Evolutionary conservation across 2,888 invertebrate genomes (phyloP).

Genomic region (Trachelus stipa): DNA sequence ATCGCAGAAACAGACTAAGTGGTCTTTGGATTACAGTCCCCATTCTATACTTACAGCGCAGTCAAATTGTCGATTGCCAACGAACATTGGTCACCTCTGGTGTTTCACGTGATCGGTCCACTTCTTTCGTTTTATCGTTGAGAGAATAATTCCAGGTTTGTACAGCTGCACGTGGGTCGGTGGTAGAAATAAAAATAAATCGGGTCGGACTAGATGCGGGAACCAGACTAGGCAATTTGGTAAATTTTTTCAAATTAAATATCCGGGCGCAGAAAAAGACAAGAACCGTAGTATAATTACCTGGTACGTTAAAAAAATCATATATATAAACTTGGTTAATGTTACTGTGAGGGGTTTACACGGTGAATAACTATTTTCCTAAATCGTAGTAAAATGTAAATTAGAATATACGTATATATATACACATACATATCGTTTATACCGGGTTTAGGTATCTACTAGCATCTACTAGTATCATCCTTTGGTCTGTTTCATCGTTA

Average conservation of each 20-base stretch:
- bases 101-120: background rate
- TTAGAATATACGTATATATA: too few species aligned
- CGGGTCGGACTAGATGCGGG: background rate
- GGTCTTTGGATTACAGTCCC: background rate
- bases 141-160: background rate
- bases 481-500: slow-evolving; percentile 31
- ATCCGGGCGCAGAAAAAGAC: background rate
- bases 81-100: background rate
- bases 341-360: too few species aligned
- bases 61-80: background rate
- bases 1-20: background rate
- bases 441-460: too few species aligned
- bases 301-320: too few species aligned
- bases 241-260: background rate
- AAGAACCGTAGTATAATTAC: background rate
- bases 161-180: background rate
- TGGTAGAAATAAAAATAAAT: background rate
- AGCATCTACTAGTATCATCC: too few species aligned
- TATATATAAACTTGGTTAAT: too few species aligned
- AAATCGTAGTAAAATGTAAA: too few species aligned
- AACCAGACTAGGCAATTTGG: background rate
- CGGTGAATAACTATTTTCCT: too few species aligned
- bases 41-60: background rate
- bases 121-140: background rate
- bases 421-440: slow-evolving; percentile 15